Conservation (phyloP, 2,888 invertebrate genomes). For the Xylota sylvarum region DNA sequence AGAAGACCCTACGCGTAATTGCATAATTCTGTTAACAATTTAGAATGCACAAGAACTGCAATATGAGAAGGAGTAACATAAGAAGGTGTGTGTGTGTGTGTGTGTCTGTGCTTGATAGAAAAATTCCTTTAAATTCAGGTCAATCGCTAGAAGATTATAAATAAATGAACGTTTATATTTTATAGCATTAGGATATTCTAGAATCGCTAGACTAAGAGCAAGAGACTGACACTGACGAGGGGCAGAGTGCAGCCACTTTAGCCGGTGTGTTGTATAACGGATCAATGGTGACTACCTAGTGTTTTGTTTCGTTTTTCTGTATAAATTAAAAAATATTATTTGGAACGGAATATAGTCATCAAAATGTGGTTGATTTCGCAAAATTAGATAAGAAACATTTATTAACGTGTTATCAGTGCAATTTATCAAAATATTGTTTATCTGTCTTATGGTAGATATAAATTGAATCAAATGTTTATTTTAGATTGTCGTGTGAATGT, state of each 20-base stretch:
- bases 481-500: neutral
- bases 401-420: conserved; percentile 4
- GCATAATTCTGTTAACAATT: conserved; percentile 57
- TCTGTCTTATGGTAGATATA: neutral
- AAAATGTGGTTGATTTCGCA: neutral
- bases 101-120: conserved; percentile 1
- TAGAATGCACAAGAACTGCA: conserved; percentile 32
- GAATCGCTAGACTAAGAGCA: conserved; percentile 7
- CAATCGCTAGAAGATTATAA: conserved; percentile 59
- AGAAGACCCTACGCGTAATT: conserved; percentile 55
- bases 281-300: too few species aligned
- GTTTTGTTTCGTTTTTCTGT: neutral
- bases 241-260: neutral
- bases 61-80: conserved; percentile 69
- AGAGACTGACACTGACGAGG: neutral
- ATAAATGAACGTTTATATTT: conserved; percentile 43
- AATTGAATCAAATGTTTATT: conserved; percentile 13
- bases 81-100: conserved; percentile 68
- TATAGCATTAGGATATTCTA: conserved; percentile 11
- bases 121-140: conserved; percentile 58
- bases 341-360: neutral
- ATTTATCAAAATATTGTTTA: conserved; percentile 12
- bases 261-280: conserved; percentile 26
- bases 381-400: neutral
- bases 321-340: neutral